Evolutionary conservation across 1,140 invertebrate genomes (phyloP).

Genomic region (Stratiolaelaps scimitus): DNA sequence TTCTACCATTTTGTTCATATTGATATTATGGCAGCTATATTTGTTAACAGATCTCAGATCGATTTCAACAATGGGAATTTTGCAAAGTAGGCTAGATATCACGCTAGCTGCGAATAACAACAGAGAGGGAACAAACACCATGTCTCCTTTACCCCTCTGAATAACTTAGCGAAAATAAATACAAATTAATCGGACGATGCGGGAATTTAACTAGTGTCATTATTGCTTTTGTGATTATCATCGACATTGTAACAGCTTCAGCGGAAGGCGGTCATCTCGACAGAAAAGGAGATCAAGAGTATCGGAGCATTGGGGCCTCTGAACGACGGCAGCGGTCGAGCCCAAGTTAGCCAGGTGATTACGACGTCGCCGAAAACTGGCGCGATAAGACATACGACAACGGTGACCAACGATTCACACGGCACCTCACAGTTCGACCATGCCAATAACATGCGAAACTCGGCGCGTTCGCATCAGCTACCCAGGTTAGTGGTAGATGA

Average conservation of each 20-base stretch:
- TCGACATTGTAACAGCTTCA: not conserved
- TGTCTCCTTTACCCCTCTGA: too few species aligned
- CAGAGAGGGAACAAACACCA: too few species aligned
- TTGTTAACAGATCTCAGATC: too few species aligned
- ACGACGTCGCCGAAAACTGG: constrained; percentile 23
- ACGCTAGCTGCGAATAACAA: too few species aligned
- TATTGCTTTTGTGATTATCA: too few species aligned
- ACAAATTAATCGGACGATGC: too few species aligned
- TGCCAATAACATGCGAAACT: constrained; percentile 18
- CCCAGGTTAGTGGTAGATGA: not conserved
- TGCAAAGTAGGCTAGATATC: too few species aligned
- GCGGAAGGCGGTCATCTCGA: constrained; percentile 6
- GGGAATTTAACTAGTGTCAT: too few species aligned
- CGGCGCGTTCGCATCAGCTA: not conserved
- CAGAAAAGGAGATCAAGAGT: constrained; percentile 20
- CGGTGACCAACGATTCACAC: not conserved
- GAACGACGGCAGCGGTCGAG: not conserved
- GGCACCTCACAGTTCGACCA: not conserved
- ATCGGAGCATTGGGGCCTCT: not conserved
- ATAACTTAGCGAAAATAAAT: too few species aligned
- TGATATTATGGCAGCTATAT: too few species aligned
- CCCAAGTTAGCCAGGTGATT: constrained; percentile 11
- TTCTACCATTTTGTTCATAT: too few species aligned
- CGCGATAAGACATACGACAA: constrained; percentile 11
- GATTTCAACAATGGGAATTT: too few species aligned